Percentiles rank a stretch among this genome's conserved stretches.
Conservation (phyloP, 2,113 vertebrate genomes). For the Neomonachus schauinslandi region DNA sequence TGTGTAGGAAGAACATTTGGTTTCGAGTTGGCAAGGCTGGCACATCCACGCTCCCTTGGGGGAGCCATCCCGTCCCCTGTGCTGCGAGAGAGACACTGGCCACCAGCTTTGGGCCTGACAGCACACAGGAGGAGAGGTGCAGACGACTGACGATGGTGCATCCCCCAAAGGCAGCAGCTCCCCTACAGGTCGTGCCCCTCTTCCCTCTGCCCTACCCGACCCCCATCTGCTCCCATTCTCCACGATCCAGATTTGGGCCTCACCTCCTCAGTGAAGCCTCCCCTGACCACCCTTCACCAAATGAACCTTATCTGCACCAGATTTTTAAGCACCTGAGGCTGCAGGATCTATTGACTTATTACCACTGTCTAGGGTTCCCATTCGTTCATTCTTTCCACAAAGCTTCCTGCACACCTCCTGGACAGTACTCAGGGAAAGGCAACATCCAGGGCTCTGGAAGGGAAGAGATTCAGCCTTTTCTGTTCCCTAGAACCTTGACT, state of each 20-base stretch:
- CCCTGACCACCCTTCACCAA: not conserved
- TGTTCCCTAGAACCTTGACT: not conserved
- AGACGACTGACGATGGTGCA: rapidly evolving
- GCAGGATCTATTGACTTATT: not conserved
- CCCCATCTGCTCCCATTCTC: not conserved
- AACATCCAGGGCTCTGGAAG: too few species aligned
- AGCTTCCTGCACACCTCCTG: not conserved
- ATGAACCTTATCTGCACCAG: rapidly evolving
- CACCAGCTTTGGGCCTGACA: not conserved
- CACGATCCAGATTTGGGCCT: not conserved
- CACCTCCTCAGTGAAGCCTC: not conserved
- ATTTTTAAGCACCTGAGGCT: not conserved
- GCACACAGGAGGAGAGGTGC: not conserved
- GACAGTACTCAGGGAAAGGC: not conserved
- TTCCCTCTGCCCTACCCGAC: not conserved
- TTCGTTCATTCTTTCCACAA: not conserved
- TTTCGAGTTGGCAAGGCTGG: conserved; percentile 54
- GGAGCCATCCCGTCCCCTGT: not conserved
- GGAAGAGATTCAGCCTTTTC: not conserved
- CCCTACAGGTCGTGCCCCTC: not conserved
- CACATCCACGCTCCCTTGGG: not conserved
- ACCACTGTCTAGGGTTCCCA: not conserved
- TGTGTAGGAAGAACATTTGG: conserved; percentile 60
- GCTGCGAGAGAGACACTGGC: not conserved
- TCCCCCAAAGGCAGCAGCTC: not conserved